These are phyloP conservation scores for Desmophyllum pertusum DNA, from an alignment of 92 coral and sea anemone genomes.

Conservation along the genomic window DNA sequence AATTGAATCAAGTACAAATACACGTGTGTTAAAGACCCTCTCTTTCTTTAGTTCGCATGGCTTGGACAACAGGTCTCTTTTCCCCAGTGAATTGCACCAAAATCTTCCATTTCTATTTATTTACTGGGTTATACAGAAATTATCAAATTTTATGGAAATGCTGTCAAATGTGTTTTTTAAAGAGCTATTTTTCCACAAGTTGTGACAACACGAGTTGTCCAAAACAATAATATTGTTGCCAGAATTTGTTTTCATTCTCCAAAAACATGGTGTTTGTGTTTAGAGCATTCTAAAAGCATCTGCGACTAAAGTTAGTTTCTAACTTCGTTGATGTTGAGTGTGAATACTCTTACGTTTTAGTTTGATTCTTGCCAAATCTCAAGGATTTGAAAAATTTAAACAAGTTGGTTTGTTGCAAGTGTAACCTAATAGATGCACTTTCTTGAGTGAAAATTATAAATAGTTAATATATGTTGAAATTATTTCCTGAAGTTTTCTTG, in stretches of 20 bases:
- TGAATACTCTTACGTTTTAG: not conserved
- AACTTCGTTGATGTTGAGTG: not conserved
- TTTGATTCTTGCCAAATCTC: not conserved
- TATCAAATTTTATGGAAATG: not conserved
- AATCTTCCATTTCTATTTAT: not conserved
- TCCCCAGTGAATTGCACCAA: not conserved
- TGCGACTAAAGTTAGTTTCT: not conserved
- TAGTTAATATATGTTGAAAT: conserved; percentile 9
- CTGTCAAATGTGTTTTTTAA: not conserved
- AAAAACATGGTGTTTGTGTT: conserved; percentile 1
- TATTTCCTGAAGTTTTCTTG: not conserved
- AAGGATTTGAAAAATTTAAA: not conserved
- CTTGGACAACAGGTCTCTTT: not conserved
- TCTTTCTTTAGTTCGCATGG: not conserved
- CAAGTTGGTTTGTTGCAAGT: not conserved
- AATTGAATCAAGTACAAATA: not conserved
- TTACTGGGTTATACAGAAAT: not conserved
- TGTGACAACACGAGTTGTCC: not conserved
- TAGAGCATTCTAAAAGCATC: not conserved
- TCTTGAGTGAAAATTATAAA: not conserved
- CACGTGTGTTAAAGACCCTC: not conserved
- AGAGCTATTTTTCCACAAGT: not conserved
- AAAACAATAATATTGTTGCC: not conserved
- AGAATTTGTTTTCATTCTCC: no score
- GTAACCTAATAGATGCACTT: not conserved